These are phyloP conservation scores for Pogonomyrmex barbatus DNA, from an alignment of 1,140 invertebrate genomes.

Conservation along the genomic window DNA sequence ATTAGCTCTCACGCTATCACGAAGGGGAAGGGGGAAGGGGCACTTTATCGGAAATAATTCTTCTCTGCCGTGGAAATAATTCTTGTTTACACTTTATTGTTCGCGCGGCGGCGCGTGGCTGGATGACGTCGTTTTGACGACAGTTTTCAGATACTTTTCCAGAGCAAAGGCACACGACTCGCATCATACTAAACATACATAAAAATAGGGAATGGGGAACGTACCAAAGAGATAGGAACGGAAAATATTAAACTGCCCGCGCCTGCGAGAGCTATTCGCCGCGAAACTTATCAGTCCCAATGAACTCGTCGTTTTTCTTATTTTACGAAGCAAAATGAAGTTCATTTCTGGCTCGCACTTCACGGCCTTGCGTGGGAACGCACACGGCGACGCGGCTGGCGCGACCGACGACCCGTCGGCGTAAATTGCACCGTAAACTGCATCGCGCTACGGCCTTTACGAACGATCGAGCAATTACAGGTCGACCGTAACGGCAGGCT, in stretches of 20 bases:
- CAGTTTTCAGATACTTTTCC: neutral
- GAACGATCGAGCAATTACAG: constrained; percentile 70
- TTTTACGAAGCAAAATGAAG: constrained; percentile 3
- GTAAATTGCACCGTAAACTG: constrained; percentile 68
- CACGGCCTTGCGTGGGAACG: constrained; percentile 32
- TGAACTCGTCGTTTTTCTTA: constrained; percentile 21
- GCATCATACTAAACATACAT: neutral
- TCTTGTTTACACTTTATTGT: neutral
- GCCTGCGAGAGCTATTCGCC: neutral
- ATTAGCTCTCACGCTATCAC: constrained; percentile 12
- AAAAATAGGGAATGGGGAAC: too few species aligned
- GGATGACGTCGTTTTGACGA: neutral
- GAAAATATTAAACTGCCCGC: neutral
- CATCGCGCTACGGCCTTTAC: constrained; percentile 64
- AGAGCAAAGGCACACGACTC: neutral
- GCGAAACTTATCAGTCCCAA: neutral
- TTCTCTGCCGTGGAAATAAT: neutral
- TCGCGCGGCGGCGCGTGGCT: neutral
- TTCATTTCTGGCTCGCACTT: constrained; percentile 41
- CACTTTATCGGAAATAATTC: neutral
- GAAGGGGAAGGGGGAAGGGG: too few species aligned
- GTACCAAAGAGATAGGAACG: neutral
- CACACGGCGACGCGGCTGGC: constrained; percentile 6
- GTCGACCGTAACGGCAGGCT: constrained; percentile 53
- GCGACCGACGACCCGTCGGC: constrained; percentile 32